Evolutionary conservation across 2,797 vertebrate species (phyloP).

Genomic region (Urophycis tenuis): DNA sequence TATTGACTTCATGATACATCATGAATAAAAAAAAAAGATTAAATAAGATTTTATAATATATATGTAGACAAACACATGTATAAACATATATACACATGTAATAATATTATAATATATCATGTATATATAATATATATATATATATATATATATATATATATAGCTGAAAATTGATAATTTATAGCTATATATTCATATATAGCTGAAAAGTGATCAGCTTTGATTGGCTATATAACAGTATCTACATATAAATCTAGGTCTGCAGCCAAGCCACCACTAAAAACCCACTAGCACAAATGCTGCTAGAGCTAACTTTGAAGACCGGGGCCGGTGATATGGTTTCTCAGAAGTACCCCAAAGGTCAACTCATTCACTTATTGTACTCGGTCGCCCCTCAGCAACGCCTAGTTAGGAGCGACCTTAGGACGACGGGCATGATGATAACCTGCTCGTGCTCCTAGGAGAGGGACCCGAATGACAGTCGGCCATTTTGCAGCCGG

Average conservation of each 20-base stretch:
- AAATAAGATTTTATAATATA: no score
- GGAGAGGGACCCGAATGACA: neutral
- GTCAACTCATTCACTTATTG: neutral
- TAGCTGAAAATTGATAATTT: no score
- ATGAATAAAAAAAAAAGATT: no score
- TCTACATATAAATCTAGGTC: neutral
- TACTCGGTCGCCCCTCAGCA: no score
- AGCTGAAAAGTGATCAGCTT: neutral
- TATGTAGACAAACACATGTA: no score
- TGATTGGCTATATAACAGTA: neutral
- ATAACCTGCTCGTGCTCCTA: neutral
- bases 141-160: no score
- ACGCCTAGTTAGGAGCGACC: neutral
- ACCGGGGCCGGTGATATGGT: neutral
- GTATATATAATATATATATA: neutral
- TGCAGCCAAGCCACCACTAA: slow-evolving; percentile 2
- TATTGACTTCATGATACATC: no score
- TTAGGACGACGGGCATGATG: neutral
- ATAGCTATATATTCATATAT: no score
- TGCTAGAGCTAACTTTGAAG: neutral
- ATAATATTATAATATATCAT: no score
- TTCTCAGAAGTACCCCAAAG: neutral
- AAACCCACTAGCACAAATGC: neutral
- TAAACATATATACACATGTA: no score
- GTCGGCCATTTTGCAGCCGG: neutral